Percentiles rank a stretch among this genome's conserved stretches.
These are phyloP conservation scores for Prunella fulvescens DNA, from an alignment of 2,113 vertebrate genomes.

Conservation along the genomic window DNA sequence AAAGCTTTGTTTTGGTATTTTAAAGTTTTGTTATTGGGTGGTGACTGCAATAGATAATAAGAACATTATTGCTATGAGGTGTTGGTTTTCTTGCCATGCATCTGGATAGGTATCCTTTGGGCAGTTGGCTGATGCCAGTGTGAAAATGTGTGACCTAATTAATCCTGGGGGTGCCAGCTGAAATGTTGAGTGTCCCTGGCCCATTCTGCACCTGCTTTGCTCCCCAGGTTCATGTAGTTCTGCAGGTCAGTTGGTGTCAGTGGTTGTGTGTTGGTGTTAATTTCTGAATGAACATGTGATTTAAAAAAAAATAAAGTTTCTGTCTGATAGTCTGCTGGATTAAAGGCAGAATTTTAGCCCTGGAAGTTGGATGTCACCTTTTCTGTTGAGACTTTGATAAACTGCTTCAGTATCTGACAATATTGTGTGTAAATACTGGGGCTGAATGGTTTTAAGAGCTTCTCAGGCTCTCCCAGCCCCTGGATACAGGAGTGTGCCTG, in stretches of 20 bases:
- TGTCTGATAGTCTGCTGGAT: neutral
- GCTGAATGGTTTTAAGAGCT: neutral
- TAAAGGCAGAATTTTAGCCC: neutral
- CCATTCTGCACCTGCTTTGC: neutral
- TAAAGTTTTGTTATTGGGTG: neutral
- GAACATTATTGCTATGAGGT: neutral
- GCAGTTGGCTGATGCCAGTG: neutral
- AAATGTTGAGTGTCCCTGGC: neutral
- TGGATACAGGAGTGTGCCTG: rapidly evolving
- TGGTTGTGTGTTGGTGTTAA: neutral
- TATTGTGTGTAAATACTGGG: neutral
- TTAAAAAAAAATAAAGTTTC: neutral
- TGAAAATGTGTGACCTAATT: neutral
- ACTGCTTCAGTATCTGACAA: neutral
- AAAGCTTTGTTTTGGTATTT: neutral
- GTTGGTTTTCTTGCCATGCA: neutral
- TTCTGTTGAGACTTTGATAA: neutral
- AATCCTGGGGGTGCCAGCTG: neutral
- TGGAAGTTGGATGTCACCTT: neutral
- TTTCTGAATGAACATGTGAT: neutral
- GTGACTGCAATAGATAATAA: neutral
- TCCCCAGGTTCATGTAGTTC: neutral
- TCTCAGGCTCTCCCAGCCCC: neutral
- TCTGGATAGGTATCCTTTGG: neutral
- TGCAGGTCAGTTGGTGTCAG: neutral